Conservation (phyloP, 2,113 vertebrate genomes). For the Cephalophus harveyi region DNA sequence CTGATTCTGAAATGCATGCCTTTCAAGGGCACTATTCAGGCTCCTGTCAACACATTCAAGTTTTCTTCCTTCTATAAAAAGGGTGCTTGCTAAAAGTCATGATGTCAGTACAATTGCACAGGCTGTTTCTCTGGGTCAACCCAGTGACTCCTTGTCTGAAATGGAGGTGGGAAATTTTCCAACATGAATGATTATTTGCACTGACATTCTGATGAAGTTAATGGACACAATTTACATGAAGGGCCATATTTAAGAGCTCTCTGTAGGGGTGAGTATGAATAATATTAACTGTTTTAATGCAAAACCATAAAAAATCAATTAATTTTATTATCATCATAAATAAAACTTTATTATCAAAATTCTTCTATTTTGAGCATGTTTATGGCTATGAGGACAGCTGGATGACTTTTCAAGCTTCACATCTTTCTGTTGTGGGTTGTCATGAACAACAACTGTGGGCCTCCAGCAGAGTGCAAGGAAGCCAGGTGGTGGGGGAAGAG, state of each 20-base stretch:
- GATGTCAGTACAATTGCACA: slow-evolving; percentile 30
- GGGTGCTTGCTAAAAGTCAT: slow-evolving; percentile 60
- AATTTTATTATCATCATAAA: slow-evolving; percentile 57
- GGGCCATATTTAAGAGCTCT: background rate
- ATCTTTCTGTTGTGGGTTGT: background rate
- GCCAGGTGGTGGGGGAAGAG: background rate
- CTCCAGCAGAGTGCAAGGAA: background rate
- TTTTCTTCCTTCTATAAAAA: slow-evolving; percentile 62
- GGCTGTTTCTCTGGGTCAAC: slow-evolving; percentile 32
- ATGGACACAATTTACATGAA: slow-evolving; percentile 58
- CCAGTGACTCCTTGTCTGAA: slow-evolving; percentile 19
- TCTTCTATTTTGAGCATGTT: background rate
- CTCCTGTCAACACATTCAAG: slow-evolving; percentile 41
- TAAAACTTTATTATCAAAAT: slow-evolving; percentile 44
- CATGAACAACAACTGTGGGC: background rate
- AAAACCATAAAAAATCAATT: slow-evolving; percentile 58
- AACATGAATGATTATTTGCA: slow-evolving; percentile 41
- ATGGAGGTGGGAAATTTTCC: slow-evolving; percentile 57
- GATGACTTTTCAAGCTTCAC: background rate
- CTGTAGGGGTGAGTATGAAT: slow-evolving; percentile 8
- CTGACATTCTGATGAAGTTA: slow-evolving; percentile 54
- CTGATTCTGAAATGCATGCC: slow-evolving; percentile 32
- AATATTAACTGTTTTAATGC: slow-evolving; percentile 48
- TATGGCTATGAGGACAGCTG: background rate
- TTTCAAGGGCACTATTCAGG: slow-evolving; percentile 69